phyloP scores from a whole-genome alignment of 92 coral and sea anemone genomes.

The Zoanthus solanderi region DNA sequence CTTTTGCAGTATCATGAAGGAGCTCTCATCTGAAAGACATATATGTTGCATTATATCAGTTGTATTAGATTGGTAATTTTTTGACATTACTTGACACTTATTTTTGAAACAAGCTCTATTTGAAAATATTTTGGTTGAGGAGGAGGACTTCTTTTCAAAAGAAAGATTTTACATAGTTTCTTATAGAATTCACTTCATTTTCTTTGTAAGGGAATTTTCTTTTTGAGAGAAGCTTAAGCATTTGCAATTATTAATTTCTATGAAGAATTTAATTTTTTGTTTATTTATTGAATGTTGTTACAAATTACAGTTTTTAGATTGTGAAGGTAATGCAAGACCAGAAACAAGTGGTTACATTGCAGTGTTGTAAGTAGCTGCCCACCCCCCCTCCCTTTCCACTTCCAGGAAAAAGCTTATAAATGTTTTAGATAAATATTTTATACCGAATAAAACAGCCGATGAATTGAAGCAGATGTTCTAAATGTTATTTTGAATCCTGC shows the following conservation, averaged over 20 bases:
- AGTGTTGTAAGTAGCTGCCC: constrained; percentile 1
- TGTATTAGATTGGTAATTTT: constrained; percentile 20
- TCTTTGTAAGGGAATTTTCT: background rate
- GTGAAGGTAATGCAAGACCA: constrained; percentile 5
- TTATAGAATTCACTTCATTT: constrained; percentile 17
- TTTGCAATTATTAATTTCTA: background rate
- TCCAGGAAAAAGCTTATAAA: background rate
- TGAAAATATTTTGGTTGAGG: background rate
- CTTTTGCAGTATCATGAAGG: background rate
- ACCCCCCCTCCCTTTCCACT: background rate
- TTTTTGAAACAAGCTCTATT: background rate
- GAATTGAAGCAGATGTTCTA: background rate
- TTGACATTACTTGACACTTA: constrained; percentile 19
- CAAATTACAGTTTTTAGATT: constrained; percentile 6
- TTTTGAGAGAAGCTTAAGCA: constrained; percentile 11
- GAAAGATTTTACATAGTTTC: background rate
- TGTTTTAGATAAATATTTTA: background rate
- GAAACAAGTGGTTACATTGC: background rate
- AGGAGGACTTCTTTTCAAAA: background rate
- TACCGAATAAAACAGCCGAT: background rate
- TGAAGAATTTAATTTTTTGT: constrained; percentile 17
- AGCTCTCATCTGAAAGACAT: constrained; percentile 12
- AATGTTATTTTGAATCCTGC: background rate
- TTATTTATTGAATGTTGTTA: constrained; percentile 15
- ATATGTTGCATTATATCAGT: background rate